Evolutionary conservation across 2,888 invertebrate genomes (phyloP).

Genomic region (Drosophila ezoana): DNA sequence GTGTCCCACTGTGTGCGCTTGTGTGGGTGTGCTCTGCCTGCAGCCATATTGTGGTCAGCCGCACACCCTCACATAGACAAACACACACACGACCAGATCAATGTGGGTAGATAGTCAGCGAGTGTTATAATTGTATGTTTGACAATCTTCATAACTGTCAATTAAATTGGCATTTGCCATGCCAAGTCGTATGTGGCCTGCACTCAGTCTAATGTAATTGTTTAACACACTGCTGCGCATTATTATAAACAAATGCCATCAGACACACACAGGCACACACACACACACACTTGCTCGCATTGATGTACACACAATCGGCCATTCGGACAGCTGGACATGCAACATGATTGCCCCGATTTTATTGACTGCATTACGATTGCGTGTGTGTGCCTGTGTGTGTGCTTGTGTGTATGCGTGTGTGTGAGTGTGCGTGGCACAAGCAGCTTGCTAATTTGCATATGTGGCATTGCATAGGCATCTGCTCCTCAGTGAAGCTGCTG

Average conservation of each 20-base stretch:
- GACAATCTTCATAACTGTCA: constrained; percentile 81
- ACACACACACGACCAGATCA: constrained; percentile 39
- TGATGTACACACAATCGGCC: constrained; percentile 6
- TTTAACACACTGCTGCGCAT: constrained; percentile 70
- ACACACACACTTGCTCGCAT: background rate
- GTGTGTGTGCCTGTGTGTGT: background rate
- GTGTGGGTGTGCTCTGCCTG: constrained; percentile 11
- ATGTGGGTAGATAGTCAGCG: constrained; percentile 56
- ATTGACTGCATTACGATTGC: constrained; percentile 68
- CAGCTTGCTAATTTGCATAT: constrained; percentile 62
- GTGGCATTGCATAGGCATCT: constrained; percentile 12
- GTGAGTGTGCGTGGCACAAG: constrained; percentile 29
- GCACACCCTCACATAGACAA: background rate
- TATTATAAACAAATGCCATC: constrained; percentile 69
- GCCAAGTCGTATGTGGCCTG: constrained; percentile 36
- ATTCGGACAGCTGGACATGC: constrained; percentile 42
- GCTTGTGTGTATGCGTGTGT: background rate
- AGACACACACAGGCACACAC: constrained; percentile 19
- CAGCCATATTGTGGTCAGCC: constrained; percentile 26
- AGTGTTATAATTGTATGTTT: constrained; percentile 77
- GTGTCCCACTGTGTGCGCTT: background rate
- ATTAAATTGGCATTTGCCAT: constrained; percentile 68
- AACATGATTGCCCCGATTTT: constrained; percentile 64
- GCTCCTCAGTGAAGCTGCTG: constrained; percentile 31
- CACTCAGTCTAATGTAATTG: constrained; percentile 67